phyloP scores from a whole-genome alignment of 2,888 invertebrate genomes.

The Ypsolopha sequella region DNA sequence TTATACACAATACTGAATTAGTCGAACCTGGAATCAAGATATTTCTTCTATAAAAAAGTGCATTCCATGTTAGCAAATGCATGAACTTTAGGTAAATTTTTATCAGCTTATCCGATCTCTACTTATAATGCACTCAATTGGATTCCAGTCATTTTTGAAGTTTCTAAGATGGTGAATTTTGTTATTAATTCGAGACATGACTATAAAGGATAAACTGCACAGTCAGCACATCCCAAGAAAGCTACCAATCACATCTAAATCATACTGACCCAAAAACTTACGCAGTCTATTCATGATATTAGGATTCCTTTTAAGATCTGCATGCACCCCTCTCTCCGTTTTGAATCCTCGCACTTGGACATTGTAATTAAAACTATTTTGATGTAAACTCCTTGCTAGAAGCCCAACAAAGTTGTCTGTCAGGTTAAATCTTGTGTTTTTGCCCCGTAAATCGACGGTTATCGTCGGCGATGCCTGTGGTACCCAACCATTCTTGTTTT shows the following conservation, averaged over 20 bases:
- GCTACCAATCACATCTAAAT: neutral
- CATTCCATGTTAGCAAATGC: too few species aligned
- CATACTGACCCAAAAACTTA: slow-evolving; percentile 47
- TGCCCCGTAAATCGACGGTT: slow-evolving; percentile 26
- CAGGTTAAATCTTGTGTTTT: slow-evolving; percentile 18
- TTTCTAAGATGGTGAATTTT: too few species aligned
- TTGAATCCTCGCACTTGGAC: slow-evolving; percentile 82
- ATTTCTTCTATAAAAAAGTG: too few species aligned
- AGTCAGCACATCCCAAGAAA: too few species aligned
- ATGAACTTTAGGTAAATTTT: too few species aligned
- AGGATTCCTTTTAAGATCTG: slow-evolving; percentile 80
- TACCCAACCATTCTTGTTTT: slow-evolving; percentile 53
- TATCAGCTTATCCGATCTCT: too few species aligned
- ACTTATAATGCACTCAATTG: too few species aligned
- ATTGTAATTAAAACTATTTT: slow-evolving; percentile 31
- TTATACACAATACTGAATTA: too few species aligned
- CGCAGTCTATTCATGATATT: slow-evolving; percentile 76
- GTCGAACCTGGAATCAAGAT: too few species aligned
- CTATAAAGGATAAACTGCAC: too few species aligned
- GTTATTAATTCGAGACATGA: too few species aligned
- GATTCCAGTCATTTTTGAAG: too few species aligned
- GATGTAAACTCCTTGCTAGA: slow-evolving; percentile 24
- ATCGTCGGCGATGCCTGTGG: slow-evolving; percentile 20
- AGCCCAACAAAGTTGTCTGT: slow-evolving; percentile 40
- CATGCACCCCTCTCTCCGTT: slow-evolving; percentile 79